Base-by-base conservation (phyloP, 2,113 vertebrate genomes). In the Nothoprocta perdicaria region DNA sequence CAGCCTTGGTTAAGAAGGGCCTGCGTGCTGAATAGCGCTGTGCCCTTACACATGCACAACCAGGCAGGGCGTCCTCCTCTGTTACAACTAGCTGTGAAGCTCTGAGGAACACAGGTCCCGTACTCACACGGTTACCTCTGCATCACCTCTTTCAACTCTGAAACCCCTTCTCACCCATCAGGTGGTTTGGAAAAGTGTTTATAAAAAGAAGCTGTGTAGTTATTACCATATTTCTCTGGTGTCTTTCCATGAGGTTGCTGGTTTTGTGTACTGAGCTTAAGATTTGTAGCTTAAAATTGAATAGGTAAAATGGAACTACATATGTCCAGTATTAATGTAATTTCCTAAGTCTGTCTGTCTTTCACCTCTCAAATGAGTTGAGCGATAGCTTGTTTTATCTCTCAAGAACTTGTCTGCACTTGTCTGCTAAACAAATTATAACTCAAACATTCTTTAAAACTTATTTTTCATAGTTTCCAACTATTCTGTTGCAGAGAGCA, bases 341-440 rank as follows among this genome's bases (percentile, higher is more conserved):
- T 93, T 69, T 73, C 63, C 2, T 41, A 21, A 89, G 62, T 29
- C 52, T 90, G 62, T 72, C 74, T 88, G 84, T 89, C 41, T 89
- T 85, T 91, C 80, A 87, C 87, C 85, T 94, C 5, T 84, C 84
- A 80, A 57, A 84, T 81, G 45, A 53, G 29, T 80, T 84, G 86
- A 90, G 57, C 86, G 43, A 26, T 68, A 72, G 16, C 52, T 72
- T 81, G 52, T 86, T 81, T 57, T 5, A 14, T 43, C 81, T 94
- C 63, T 57, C 73, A 83, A 90, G 75, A 52, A 77, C 61, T 71
- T 91, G 43, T 33, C 82, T 91, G 68, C 60, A 75, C 40, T 87
- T 2, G 1, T 63, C 69, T 76, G 55, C 50, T 91, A 62, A 76
- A 38, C 2, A 80, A 26, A 21, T 76, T 66, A 69, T 62, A 86